A percentile compares a stretch with the other conserved stretches of the same genome.
Conservation (phyloP, 1,140 invertebrate genomes). For the Galendromus occidentalis region DNA sequence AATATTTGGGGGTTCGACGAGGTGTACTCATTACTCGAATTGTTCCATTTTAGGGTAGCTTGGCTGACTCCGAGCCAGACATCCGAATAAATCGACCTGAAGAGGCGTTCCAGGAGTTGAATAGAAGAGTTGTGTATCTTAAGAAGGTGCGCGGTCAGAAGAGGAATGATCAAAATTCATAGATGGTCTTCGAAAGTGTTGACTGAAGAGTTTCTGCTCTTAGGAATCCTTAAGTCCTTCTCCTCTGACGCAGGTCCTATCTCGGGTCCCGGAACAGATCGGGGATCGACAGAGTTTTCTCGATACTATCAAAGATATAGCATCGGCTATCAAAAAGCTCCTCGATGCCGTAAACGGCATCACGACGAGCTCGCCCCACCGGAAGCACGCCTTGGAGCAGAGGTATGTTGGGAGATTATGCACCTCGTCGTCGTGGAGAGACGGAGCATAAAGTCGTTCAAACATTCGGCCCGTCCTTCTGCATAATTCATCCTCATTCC, state of each 20-base stretch:
- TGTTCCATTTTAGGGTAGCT: not conserved
- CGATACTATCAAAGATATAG: constrained; percentile 99
- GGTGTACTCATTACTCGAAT: constrained; percentile 23
- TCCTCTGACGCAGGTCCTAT: constrained; percentile 81
- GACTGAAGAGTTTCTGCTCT: too few relatives aligned
- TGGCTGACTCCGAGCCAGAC: constrained; percentile 40
- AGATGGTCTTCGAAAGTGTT: too few relatives aligned
- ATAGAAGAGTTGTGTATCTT: constrained; percentile 41
- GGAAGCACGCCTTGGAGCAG: too few relatives aligned
- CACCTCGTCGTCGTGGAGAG: too few relatives aligned
- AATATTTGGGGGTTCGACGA: too few relatives aligned
- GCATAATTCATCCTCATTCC: constrained; percentile 50
- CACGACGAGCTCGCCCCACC: constrained; percentile 17
- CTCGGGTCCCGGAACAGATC: constrained; percentile 96
- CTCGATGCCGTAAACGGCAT: constrained; percentile 68
- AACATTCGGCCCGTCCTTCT: too few relatives aligned
- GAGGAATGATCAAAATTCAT: too few relatives aligned
- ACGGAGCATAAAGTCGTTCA: too few relatives aligned
- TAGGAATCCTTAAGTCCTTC: too few relatives aligned
- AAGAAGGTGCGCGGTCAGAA: too few relatives aligned
- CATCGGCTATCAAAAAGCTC: constrained; percentile 92
- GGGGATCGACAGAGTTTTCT: constrained; percentile 93
- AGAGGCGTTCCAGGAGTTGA: constrained; percentile 89
- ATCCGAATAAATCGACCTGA: constrained; percentile 70
- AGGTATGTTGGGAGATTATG: too few relatives aligned